These are phyloP conservation scores for Folsomia manolachei DNA, from an alignment of 2,888 invertebrate genomes.

Conservation along the genomic window DNA sequence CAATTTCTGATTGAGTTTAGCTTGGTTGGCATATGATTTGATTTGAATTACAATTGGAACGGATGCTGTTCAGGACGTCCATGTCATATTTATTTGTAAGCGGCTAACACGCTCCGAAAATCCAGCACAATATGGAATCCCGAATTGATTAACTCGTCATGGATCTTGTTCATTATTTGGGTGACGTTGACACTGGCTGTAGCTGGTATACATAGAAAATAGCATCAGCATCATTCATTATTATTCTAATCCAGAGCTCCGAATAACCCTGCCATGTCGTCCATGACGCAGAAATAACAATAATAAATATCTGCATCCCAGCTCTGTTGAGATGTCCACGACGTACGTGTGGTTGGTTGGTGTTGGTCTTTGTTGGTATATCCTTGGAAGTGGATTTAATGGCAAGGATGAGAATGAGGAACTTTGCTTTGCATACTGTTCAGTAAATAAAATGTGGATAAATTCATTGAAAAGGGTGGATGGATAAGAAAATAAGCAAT, in stretches of 20 bases:
- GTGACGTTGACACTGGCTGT: background rate
- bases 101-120: constrained; percentile 34
- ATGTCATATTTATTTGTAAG: too few relatives aligned
- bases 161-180: constrained; percentile 31
- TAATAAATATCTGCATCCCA: background rate
- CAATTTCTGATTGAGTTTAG: background rate
- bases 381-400: constrained; percentile 5
- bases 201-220: too few relatives aligned
- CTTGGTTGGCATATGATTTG: background rate
- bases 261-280: background rate
- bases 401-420: too few relatives aligned
- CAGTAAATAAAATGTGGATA: background rate
- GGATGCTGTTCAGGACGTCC: background rate
- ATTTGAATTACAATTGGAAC: background rate
- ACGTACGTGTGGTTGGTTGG: background rate
- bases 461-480: too few relatives aligned
- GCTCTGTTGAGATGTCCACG: background rate
- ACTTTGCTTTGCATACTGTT: constrained; percentile 11
- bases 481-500: too few relatives aligned
- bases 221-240: background rate
- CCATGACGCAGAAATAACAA: background rate
- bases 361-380: constrained; percentile 19
- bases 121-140: constrained; percentile 46
- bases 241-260: background rate
- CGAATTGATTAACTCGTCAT: constrained; percentile 46